Percentiles rank a stretch among this genome's conserved stretches.
Conservation (phyloP, 2,888 invertebrate species). For the Phytoseiulus persimilis region DNA sequence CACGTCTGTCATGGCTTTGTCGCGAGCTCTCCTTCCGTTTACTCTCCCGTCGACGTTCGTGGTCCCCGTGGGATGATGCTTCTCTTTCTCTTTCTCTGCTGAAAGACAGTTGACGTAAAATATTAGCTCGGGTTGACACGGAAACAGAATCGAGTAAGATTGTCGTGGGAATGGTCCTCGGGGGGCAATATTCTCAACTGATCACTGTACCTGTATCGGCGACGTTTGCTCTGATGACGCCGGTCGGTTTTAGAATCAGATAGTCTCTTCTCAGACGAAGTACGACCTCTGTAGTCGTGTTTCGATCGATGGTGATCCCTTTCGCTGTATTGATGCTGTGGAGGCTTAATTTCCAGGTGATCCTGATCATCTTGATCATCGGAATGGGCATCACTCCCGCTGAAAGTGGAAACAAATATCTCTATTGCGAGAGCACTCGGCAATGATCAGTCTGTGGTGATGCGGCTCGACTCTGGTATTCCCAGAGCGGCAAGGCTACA, state of each 20-base stretch:
- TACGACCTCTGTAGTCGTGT: neutral
- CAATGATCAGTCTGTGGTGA: no score
- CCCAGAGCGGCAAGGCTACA: no score
- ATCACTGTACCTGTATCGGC: neutral
- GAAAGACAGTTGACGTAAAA: neutral
- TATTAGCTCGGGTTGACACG: neutral
- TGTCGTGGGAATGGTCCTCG: no score
- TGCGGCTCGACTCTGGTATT: no score
- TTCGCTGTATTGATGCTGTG: neutral
- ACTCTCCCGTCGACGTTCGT: neutral
- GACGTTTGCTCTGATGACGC: neutral
- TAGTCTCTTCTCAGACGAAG: neutral
- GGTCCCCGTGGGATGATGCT: neutral
- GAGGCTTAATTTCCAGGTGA: slow-evolving; percentile 20
- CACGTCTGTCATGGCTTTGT: neutral
- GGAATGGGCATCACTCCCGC: slow-evolving; percentile 13
- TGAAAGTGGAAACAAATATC: neutral
- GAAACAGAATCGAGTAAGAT: neutral
- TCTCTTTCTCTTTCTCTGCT: neutral
- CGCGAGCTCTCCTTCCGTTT: neutral
- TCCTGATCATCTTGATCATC: slow-evolving; percentile 31
- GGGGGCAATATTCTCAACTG: no score
- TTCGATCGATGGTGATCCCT: neutral
- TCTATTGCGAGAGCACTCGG: no score
- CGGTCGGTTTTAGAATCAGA: neutral